phyloP scores from a whole-genome alignment of 2,888 invertebrate genomes.

The Acrobasis consociella region DNA sequence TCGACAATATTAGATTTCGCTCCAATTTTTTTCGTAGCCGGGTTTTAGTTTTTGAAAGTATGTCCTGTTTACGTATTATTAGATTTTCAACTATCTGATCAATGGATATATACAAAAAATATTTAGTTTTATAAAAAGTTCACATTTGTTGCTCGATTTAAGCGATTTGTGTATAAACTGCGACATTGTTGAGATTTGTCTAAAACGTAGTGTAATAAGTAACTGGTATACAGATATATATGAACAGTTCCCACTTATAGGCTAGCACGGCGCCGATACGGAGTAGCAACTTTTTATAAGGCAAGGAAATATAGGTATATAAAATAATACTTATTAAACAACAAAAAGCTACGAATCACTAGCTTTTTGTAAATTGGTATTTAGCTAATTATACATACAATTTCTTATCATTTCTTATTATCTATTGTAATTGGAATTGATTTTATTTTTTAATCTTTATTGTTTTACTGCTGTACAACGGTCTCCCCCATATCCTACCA shows the following conservation, averaged over 20 bases:
- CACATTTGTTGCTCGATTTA: conserved; percentile 29
- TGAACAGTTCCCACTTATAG: conserved; percentile 23
- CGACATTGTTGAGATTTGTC: conserved; percentile 30
- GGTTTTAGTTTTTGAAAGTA: not conserved
- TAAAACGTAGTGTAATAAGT: conserved; percentile 22
- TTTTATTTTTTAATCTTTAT: too few relatives aligned
- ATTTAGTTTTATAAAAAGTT: conserved; percentile 25
- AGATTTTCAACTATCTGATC: not conserved
- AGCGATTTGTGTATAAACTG: conserved; percentile 27
- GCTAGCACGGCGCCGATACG: not conserved
- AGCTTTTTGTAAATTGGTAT: too few relatives aligned
- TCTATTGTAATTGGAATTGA: too few relatives aligned
- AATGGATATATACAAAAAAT: conserved; percentile 7
- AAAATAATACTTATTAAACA: too few relatives aligned
- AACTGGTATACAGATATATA: conserved; percentile 23
- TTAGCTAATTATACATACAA: too few relatives aligned
- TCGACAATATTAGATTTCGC: too few relatives aligned
- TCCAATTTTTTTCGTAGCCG: too few relatives aligned
- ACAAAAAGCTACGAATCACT: too few relatives aligned
- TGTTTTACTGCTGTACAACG: too few relatives aligned
- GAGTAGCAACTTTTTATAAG: not conserved
- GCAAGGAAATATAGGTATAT: not conserved
- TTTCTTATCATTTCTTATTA: too few relatives aligned
- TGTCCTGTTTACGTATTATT: too few relatives aligned
- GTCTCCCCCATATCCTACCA: too few relatives aligned